Percentiles rank a stretch among this genome's conserved stretches.
phyloP scores from a whole-genome alignment of 2,888 invertebrate species.

The Drosophila quasianomalipes region DNA sequence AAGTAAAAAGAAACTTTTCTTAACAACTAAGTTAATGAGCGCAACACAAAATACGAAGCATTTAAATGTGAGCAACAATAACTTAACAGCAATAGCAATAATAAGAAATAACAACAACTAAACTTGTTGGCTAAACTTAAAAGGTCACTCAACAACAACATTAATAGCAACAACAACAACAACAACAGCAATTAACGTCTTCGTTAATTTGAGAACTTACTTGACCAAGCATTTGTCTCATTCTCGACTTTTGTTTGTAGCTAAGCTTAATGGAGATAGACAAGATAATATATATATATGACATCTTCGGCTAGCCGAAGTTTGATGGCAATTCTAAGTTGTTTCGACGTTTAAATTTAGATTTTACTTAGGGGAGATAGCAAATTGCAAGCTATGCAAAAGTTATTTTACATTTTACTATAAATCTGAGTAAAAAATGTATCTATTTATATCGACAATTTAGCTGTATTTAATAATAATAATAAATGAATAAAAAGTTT shows the following conservation, averaged over 20 bases:
- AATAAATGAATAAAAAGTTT: not conserved
- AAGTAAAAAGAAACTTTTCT: slow-evolving; percentile 21
- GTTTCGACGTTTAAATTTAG: not conserved
- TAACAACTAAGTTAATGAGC: slow-evolving; percentile 47
- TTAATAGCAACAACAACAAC: slow-evolving; percentile 17
- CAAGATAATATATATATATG: slow-evolving; percentile 6
- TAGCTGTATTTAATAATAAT: not conserved
- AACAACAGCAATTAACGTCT: slow-evolving; percentile 20
- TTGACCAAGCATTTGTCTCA: slow-evolving; percentile 17
- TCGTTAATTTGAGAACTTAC: slow-evolving; percentile 44
- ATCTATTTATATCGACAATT: not conserved
- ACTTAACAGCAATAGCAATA: slow-evolving; percentile 2
- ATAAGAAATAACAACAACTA: slow-evolving; percentile 18
- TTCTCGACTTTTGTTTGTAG: slow-evolving; percentile 8
- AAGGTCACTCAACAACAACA: slow-evolving; percentile 45
- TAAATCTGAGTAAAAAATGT: not conserved
- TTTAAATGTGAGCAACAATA: slow-evolving; percentile 20
- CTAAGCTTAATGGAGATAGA: slow-evolving; percentile 13
- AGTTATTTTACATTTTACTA: not conserved
- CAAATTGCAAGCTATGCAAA: not conserved
- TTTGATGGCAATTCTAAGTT: slow-evolving; percentile 30
- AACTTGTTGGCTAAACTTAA: slow-evolving; percentile 49
- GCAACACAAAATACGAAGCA: slow-evolving; percentile 29
- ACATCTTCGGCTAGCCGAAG: slow-evolving; percentile 42
- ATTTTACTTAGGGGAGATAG: not conserved